Evolutionary conservation across 2,888 invertebrate species (phyloP).

Genomic region (Cataglyphis livida): DNA sequence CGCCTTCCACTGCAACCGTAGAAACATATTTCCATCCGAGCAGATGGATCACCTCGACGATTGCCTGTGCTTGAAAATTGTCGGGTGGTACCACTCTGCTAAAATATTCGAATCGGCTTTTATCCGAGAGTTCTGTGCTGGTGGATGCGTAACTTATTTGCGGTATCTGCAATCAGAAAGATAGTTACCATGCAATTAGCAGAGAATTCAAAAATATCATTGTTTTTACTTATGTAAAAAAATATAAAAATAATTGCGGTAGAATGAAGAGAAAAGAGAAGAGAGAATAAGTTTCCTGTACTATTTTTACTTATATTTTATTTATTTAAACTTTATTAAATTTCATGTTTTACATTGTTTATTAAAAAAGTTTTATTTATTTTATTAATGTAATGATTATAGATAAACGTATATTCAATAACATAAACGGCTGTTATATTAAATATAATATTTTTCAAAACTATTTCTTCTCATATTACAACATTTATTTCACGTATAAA

Average conservation of each 20-base stretch:
- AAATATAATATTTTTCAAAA: not conserved
- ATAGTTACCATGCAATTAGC: constrained; percentile 11
- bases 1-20: constrained; percentile 92
- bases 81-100: constrained; percentile 91
- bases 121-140: constrained; percentile 90
- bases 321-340: not conserved
- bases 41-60: constrained; percentile 89
- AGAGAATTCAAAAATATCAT: not conserved
- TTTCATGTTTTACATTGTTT: not conserved
- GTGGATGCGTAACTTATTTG: constrained; percentile 92
- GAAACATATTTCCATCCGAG: constrained; percentile 92
- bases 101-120: constrained; percentile 90
- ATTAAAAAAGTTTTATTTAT: not conserved
- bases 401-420: not conserved
- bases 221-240: not conserved
- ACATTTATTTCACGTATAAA: not conserved
- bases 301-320: not conserved
- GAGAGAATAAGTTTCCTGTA: not conserved
- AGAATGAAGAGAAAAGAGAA: not conserved
- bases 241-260: not conserved
- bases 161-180: constrained; percentile 87
- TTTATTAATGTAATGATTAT: not conserved
- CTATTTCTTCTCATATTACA: not conserved
- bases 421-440: not conserved
- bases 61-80: constrained; percentile 90